These are phyloP conservation scores for Sylvicola fuscatus DNA, from an alignment of 2,888 invertebrate genomes.

Conservation along the genomic window DNA sequence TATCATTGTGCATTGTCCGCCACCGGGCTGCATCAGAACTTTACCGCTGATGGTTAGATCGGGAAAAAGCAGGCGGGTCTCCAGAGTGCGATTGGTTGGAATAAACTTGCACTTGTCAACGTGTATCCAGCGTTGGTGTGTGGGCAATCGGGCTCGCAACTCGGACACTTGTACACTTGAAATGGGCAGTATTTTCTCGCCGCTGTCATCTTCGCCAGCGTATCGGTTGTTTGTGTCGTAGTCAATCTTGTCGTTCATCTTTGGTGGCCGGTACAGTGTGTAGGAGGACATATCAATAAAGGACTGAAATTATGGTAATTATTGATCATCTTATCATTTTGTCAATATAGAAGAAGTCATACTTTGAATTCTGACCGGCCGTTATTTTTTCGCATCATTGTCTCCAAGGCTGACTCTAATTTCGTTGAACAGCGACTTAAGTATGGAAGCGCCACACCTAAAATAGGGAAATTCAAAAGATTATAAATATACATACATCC, in stretches of 20 bases:
- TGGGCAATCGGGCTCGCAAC: conserved; percentile 37
- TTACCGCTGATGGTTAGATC: conserved; percentile 61
- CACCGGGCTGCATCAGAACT: conserved; percentile 34
- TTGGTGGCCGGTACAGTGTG: background rate
- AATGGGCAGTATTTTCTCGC: conserved; percentile 8
- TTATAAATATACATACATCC: no score
- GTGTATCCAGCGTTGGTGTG: conserved; percentile 43
- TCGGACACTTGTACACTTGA: conserved; percentile 19
- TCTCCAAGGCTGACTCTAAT: conserved; percentile 43
- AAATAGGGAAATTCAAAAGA: no score
- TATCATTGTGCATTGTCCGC: conserved; percentile 56
- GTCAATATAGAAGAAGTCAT: conserved; percentile 5
- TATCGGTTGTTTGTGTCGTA: background rate
- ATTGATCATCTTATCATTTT: background rate
- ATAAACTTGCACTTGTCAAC: conserved; percentile 60
- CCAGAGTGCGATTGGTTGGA: conserved; percentile 49
- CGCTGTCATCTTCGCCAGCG: background rate
- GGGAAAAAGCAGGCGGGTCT: conserved; percentile 55
- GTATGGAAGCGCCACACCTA: no score
- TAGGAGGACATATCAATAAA: conserved; percentile 1
- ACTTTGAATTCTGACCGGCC: background rate
- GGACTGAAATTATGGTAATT: background rate
- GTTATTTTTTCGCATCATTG: conserved; percentile 24
- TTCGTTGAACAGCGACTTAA: conserved; percentile 32
- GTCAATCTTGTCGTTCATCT: conserved; percentile 1